phyloP scores from a whole-genome alignment of 2,113 vertebrate genomes.

The Numida meleagris region DNA sequence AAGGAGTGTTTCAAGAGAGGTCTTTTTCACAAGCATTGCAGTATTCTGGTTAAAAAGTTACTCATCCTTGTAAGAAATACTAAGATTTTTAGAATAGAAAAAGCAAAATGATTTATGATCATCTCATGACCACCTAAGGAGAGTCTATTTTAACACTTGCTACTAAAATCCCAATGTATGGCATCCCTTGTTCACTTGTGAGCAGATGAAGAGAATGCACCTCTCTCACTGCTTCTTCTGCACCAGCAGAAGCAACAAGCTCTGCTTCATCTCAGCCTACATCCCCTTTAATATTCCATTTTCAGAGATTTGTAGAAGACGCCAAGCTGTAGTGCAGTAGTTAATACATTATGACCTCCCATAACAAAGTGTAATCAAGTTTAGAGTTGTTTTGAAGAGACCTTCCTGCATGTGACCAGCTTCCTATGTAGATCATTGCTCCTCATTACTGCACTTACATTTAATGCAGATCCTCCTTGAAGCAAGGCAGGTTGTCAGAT shows the following conservation, averaged over 20 bases:
- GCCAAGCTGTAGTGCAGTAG: not conserved
- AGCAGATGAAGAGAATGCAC: not conserved
- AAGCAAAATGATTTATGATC: not conserved
- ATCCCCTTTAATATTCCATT: not conserved
- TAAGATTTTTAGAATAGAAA: not conserved
- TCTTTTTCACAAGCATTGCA: not conserved
- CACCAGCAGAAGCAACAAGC: not conserved
- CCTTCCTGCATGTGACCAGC: not conserved
- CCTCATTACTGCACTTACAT: not conserved
- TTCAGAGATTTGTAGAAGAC: not conserved
- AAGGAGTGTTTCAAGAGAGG: not conserved
- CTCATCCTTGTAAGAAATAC: not conserved
- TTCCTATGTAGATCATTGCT: not conserved
- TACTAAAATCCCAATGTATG: not conserved
- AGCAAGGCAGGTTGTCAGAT: not conserved
- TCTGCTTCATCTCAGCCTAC: not conserved
- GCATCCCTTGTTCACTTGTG: not conserved
- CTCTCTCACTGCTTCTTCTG: not conserved
- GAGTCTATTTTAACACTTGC: not conserved
- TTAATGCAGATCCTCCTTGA: not conserved
- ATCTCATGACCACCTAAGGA: not conserved
- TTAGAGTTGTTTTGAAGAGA: not conserved
- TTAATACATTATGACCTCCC: not conserved
- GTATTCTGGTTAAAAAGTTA: not conserved
- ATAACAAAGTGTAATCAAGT: not conserved